phyloP scores from a whole-genome alignment of 1,140 invertebrate species.

The Bombus superbus region DNA sequence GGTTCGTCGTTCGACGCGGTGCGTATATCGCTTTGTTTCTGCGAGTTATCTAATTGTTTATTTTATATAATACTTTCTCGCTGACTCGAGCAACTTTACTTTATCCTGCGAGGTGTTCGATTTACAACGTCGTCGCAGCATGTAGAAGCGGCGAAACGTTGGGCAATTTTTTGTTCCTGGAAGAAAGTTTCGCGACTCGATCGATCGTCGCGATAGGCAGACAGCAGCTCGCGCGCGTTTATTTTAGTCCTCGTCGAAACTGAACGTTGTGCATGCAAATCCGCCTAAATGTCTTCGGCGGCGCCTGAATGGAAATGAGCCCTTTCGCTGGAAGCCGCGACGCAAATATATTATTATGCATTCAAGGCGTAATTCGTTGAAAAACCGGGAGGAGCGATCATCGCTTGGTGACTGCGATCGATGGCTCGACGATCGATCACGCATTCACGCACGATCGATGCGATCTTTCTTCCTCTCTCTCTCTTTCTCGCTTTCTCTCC shows the following conservation, averaged over 20 bases:
- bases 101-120: no score
- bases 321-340: slow-evolving; percentile 53
- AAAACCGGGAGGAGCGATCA: slow-evolving; percentile 66
- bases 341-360: slow-evolving; percentile 72
- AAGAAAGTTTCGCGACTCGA: slow-evolving; percentile 23
- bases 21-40: no score
- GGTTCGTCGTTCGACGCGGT: not conserved
- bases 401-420: slow-evolving; percentile 66
- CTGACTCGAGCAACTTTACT: no score
- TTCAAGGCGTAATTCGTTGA: slow-evolving; percentile 74
- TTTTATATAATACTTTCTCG: no score
- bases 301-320: slow-evolving; percentile 74
- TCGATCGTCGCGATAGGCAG: slow-evolving; percentile 31
- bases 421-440: slow-evolving; percentile 75
- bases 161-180: slow-evolving; percentile 1
- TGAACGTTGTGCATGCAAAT: slow-evolving; percentile 78
- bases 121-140: no score
- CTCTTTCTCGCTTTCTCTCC: not conserved
- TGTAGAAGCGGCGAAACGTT: not conserved
- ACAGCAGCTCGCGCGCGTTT: slow-evolving; percentile 45
- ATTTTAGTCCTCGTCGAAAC: slow-evolving; percentile 64
- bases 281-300: slow-evolving; percentile 74
- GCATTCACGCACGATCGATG: slow-evolving; percentile 69
- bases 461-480: slow-evolving; percentile 41
- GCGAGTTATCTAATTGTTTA: no score